Evolutionary conservation across 2,797 vertebrate species (phyloP), one percentile per base, ranked within the genome.

Genomic region (Hoplostethus atlanticus): DNA sequence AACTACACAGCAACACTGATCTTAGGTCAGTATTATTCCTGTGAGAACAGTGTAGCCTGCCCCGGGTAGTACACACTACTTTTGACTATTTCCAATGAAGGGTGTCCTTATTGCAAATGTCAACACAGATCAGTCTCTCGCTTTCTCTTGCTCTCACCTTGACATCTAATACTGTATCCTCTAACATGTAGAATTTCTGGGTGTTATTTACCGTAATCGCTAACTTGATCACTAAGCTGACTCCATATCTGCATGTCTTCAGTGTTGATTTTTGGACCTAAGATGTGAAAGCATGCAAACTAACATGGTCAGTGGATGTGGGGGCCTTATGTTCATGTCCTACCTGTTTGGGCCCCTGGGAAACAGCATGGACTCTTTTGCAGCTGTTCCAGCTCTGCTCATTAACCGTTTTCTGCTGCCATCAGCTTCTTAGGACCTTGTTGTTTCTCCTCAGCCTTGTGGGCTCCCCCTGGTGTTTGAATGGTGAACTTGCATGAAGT

Each of bases 391-490:
- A 57, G n/a, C 75, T 79, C 68, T 42, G 17, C 64, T 34, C 25
- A 40, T 63, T 73, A 46, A 73, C 59, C 48, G 40, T 21, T 55
- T 38, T 34, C 64, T 50, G 73, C 28, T 84, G 79, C 58, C 77
- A 84, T 79, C 63, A 77, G 64, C 61, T 30, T 50, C 5, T 48
- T 40, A 25, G 54, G 46, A 48, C 36, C 1, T 52, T 42, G 9
- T 48, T 42, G 9, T 50, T 79, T 40, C 5, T 73, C 66, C 54
- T 71, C 40, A 8, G 76, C 63, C 68, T 57, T 51, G 34, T 62
- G 78, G 58, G 82, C 79, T 72, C 84, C 84, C 86, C 76, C 88
- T 92, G 78, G 73, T 87, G 91, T 65, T 73, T 64, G 61, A 16
- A 50, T 9, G 6, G 9, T 59, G 68, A n/a, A 50, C 9, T 30